Conservation (phyloP, 2,797 vertebrate species). For the Danio tinwini region DNA sequence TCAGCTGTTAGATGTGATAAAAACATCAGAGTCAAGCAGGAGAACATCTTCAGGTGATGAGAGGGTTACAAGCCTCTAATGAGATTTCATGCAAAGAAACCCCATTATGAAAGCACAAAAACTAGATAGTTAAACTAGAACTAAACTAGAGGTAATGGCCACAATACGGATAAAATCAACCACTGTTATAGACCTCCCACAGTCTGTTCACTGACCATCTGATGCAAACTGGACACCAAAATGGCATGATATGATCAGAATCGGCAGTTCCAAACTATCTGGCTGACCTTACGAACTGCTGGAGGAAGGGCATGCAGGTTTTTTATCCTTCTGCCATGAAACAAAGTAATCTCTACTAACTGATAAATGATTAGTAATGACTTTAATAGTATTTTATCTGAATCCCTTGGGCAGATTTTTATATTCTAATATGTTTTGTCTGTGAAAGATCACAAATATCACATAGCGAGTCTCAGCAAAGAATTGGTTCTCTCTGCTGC, state of each 20-base stretch:
- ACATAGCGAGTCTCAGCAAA: slow-evolving; percentile 11
- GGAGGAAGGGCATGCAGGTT: neutral
- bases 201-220: neutral
- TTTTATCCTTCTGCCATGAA: neutral
- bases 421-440: neutral
- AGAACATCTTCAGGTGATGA: slow-evolving; percentile 78
- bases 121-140: neutral
- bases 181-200: neutral
- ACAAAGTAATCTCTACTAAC: slow-evolving; percentile 8
- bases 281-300: slow-evolving; percentile 2
- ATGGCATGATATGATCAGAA: neutral
- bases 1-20: slow-evolving; percentile 83
- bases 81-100: slow-evolving; percentile 40
- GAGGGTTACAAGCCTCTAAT: slow-evolving; percentile 55
- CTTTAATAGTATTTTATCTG: neutral
- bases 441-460: slow-evolving; percentile 35
- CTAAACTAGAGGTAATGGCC: too few relatives aligned
- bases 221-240: slow-evolving; percentile 21
- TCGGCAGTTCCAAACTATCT: neutral
- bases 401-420: neutral
- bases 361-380: neutral
- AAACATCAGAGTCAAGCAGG: slow-evolving; percentile 78
- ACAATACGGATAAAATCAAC: neutral
- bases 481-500: slow-evolving; percentile 23
- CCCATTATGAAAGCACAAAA: slow-evolving; percentile 37